Evolutionary conservation across 2,888 invertebrate species (phyloP), one percentile per base, ranked within the genome.

Genomic region (Latrodectus elegans): DNA sequence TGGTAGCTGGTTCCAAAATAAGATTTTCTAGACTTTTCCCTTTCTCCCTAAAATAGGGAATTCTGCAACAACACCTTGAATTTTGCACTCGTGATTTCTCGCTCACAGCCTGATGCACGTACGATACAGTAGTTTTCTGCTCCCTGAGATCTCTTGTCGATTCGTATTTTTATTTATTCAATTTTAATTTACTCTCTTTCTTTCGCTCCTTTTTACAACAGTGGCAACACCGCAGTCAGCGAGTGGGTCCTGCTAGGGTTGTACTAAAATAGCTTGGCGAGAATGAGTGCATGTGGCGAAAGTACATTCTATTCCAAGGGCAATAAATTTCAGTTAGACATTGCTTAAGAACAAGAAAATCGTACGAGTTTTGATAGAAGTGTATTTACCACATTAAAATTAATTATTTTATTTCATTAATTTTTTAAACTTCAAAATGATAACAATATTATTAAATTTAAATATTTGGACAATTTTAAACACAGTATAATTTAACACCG

Each of bases 161-260:
- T 73, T 73, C n/a, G n/a, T 17, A 52, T 73, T 73, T 72, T 51
- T 52, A 52, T 51, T 73, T 73, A 26, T 22, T 73, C 72, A 26
- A 74, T 65, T 85, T 76, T 87, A 85, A 85, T 85, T 85, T 80
- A 81, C 77, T 83, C 60, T 60, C 38, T 70, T 70, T 60, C 76
- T 51, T 68, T 55, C 71, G 75, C 80, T 71, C 84, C n/a, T 79
- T 60, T 85, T 81, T 73, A 76, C 76, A 72, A 77, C 76, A 71
- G 81, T 86, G 77, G 86, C 86, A 76, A 81, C 86, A 77, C 86
- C 86, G 86, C 86, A 87, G 76, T 87, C 86, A 71, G 85, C 67
- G 86, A 76, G 86, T 79, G 65, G 68, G 38, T 14, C 26, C 38
- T 38, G 2, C 8, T 70, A 81, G 81, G 86, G 86, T 81, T 87